phyloP scores from a whole-genome alignment of 2,797 vertebrate genomes.

The Emys orbicularis region DNA sequence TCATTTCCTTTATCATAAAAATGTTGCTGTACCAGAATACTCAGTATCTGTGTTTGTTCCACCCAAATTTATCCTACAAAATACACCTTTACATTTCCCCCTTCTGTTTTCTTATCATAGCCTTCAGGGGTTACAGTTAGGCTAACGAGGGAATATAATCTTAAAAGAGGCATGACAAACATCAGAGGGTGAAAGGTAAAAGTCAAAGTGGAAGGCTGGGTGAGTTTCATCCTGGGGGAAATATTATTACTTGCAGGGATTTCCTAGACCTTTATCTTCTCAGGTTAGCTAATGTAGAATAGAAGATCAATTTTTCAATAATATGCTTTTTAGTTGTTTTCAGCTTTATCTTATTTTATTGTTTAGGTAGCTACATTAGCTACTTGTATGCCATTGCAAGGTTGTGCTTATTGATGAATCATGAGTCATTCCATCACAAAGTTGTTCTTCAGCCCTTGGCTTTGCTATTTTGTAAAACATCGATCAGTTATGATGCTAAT shows the following conservation, averaged over 20 bases:
- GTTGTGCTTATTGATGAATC: not conserved
- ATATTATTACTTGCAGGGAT: not conserved
- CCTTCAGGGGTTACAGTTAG: not conserved
- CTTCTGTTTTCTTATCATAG: not conserved
- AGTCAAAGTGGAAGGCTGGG: not conserved
- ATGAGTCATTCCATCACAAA: not conserved
- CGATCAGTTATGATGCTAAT: not conserved
- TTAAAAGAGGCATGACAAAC: not conserved
- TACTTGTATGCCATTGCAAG: not conserved
- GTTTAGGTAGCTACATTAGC: not conserved
- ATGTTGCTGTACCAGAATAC: not conserved
- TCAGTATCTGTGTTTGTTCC: not conserved
- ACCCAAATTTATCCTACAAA: conserved; percentile 15
- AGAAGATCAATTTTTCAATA: not conserved
- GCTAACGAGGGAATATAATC: not conserved
- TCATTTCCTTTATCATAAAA: not conserved
- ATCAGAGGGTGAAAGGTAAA: not conserved
- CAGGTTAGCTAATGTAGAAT: not conserved
- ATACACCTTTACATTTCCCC: conserved; percentile 18
- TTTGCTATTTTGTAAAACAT: not conserved
- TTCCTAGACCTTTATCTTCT: not conserved
- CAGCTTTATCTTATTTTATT: not conserved
- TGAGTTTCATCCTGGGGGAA: not conserved
- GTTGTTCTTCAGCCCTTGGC: not conserved
- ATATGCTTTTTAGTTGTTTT: not conserved